Base-by-base conservation (phyloP, 2,797 vertebrate genomes). In the Chaetophractus vellerosus region DNA sequence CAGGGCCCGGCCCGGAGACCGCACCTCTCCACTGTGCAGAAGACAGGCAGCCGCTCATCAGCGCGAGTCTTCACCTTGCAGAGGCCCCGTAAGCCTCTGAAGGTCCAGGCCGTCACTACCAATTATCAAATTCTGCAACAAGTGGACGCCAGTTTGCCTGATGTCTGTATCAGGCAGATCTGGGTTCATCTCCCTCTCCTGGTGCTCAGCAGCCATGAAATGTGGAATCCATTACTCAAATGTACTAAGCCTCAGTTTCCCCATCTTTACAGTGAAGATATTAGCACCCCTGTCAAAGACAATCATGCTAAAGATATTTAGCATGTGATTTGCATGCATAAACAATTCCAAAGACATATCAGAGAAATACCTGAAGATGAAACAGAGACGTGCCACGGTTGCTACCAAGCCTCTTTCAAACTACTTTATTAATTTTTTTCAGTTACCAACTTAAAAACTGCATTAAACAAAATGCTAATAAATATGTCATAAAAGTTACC, bases 391-490 rank as follows among this genome's bases (percentile, higher is more conserved):
- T 24, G 50, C 61, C 85, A 36, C 2, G 15, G 23, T 1, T 48
- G 72, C 63, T 81, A 57, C 33, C 23, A 9, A 1, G 33, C 48
- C 78, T 48, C 78, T 84, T 59, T 33, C 12, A n/a, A 72, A 71
- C 16, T 23, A 78, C 7, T 57, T 48, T 5, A 79, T 41, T 68
- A 48, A 59, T 38, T 64, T 90, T 90, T 93, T 38, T 31, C 71
- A 94, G 84, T 63, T 10, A 92, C 69, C 66, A 68, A 92, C 23
- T 88, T 92, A 74, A 95, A 90, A 95, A 59, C 3, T 88, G 11
- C 57, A 61, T 64, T 36, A 61, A 72, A 59, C 33, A 96, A 85
- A 89, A 91, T 38, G 15, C 48, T 61, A 72, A 23, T 45, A 38
- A 90, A 91, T n/a, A 33, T 41, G 52, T 11, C 21, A 38, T 7